Percentiles rank a stretch among this genome's conserved stretches.
phyloP scores from a whole-genome alignment of 2,113 vertebrate species.

The Nothocercus julius region DNA sequence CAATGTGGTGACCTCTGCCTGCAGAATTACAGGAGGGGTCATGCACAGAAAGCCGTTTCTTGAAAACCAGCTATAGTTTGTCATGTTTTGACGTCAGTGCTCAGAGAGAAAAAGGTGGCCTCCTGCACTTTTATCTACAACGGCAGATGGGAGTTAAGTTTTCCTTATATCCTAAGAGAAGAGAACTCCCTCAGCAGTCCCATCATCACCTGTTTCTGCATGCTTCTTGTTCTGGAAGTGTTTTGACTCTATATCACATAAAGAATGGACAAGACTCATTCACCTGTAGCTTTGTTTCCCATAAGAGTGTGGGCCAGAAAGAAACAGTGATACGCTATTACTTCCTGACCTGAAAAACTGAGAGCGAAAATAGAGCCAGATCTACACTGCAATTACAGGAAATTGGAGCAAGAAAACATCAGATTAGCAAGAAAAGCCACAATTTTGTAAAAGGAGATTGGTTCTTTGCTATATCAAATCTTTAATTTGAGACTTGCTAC shows the following conservation, averaged over 20 bases:
- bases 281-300: background rate
- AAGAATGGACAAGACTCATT: background rate
- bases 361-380: background rate
- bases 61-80: background rate
- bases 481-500: background rate
- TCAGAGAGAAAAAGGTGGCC: background rate
- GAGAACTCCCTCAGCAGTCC: background rate
- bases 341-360: background rate
- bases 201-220: background rate
- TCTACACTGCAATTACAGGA: background rate
- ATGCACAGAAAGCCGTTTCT: background rate
- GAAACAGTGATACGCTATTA: background rate
- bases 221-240: background rate
- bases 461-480: background rate
- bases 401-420: background rate
- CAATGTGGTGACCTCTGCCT: background rate
- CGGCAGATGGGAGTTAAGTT: background rate
- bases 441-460: background rate
- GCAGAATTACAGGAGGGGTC: background rate
- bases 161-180: background rate
- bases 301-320: background rate
- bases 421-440: background rate
- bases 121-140: background rate
- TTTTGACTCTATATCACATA: background rate
- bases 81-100: background rate